A percentile compares a stretch with the other conserved stretches of the same genome.
These are phyloP conservation scores for Parelbella ahira DNA, from an alignment of 2,888 invertebrate genomes.

Conservation along the genomic window DNA sequence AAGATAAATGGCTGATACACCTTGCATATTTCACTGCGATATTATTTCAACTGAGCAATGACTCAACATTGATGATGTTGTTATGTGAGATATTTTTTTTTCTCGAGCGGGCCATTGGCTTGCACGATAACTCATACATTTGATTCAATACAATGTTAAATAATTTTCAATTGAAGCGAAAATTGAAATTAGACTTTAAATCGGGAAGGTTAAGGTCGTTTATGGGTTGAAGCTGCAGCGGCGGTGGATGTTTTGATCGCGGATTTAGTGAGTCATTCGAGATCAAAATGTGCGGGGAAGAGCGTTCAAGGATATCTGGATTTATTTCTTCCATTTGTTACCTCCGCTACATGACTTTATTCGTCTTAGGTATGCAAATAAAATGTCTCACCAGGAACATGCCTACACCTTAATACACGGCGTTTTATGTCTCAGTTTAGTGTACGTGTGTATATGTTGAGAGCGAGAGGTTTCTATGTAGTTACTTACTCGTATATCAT, in stretches of 20 bases:
- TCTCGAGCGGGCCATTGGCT: too few relatives aligned
- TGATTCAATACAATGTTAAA: too few relatives aligned
- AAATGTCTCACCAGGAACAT: constrained; percentile 16
- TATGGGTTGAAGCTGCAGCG: constrained; percentile 1
- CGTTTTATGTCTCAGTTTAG: constrained; percentile 2
- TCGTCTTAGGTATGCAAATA: constrained; percentile 24
- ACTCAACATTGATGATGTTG: too few relatives aligned
- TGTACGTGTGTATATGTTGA: too few relatives aligned
- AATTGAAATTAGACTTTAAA: constrained; percentile 1
- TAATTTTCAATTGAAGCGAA: too few relatives aligned
- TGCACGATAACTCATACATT: too few relatives aligned
- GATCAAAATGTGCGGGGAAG: constrained; percentile 61
- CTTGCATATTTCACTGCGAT: too few relatives aligned
- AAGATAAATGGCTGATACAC: too few relatives aligned
- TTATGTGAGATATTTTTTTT: too few relatives aligned
- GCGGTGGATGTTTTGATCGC: constrained; percentile 26
- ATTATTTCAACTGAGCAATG: too few relatives aligned
- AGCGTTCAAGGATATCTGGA: constrained; percentile 59
- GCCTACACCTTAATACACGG: constrained; percentile 16
- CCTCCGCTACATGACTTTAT: constrained; percentile 18
- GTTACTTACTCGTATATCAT: too few relatives aligned
- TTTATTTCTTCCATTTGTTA: constrained; percentile 21
- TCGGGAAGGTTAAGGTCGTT: constrained; percentile 6
- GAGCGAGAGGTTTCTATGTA: too few relatives aligned
- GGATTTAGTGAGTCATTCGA: constrained; percentile 52